A percentile compares a stretch with the other conserved stretches of the same genome.
Conservation (phyloP, 1,140 invertebrate species). For the Rhopalosiphum padi region DNA sequence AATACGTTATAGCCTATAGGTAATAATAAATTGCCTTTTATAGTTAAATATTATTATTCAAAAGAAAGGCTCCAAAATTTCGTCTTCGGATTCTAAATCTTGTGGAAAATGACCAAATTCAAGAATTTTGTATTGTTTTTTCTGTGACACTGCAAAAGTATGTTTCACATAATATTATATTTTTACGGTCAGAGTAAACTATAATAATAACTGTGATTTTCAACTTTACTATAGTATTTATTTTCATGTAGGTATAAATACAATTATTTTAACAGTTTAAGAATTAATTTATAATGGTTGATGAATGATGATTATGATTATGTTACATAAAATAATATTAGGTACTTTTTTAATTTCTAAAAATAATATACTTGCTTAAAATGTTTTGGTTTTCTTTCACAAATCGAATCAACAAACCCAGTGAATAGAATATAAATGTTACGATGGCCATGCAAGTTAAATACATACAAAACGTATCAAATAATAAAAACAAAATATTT, state of each 20-base stretch:
- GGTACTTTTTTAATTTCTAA: not conserved
- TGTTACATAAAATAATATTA: not conserved
- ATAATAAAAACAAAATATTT: conserved; percentile 1
- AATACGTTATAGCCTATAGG: too few relatives aligned
- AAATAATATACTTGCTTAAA: conserved; percentile 1
- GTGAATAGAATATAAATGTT: conserved; percentile 27
- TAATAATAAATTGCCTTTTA: not conserved
- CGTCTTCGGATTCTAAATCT: conserved; percentile 25
- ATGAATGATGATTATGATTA: not conserved
- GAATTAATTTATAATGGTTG: not conserved
- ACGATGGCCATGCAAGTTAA: not conserved
- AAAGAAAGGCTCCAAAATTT: conserved; percentile 29
- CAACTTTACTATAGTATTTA: not conserved
- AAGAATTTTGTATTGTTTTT: conserved; percentile 10
- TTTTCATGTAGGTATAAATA: not conserved
- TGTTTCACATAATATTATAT: not conserved
- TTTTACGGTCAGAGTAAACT: not conserved
- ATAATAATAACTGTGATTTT: not conserved
- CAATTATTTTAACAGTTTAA: not conserved
- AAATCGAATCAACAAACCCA: not conserved
- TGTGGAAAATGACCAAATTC: conserved; percentile 5
- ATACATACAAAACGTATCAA: conserved; percentile 38
- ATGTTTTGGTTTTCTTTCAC: conserved; percentile 23
- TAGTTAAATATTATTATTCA: not conserved
- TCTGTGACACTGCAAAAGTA: not conserved